phyloP scores from a whole-genome alignment of 2,888 invertebrate genomes.

The Dolomedes plantarius region DNA sequence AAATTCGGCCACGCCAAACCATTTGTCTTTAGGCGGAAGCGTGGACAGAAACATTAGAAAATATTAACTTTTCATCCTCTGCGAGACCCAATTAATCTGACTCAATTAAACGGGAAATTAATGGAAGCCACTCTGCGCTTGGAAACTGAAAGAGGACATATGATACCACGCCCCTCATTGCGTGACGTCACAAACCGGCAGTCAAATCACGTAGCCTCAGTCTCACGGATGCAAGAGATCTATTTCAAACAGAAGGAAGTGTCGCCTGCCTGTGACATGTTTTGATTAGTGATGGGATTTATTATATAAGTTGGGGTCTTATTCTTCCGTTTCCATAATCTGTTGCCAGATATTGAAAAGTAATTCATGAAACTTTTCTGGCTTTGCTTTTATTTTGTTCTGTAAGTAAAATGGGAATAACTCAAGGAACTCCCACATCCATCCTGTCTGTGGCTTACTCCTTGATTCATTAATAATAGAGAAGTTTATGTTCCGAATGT shows the following conservation, averaged over 20 bases:
- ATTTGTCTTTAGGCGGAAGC: slow-evolving; percentile 26
- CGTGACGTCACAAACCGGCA: background rate
- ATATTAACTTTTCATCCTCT: slow-evolving; percentile 49
- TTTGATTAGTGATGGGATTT: slow-evolving; percentile 14
- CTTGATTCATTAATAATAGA: too few species aligned
- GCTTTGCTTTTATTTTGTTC: too few species aligned
- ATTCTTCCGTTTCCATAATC: background rate
- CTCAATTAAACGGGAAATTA: slow-evolving; percentile 51
- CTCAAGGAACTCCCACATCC: too few species aligned
- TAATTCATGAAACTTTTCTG: too few species aligned
- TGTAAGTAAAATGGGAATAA: too few species aligned
- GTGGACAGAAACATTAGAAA: slow-evolving; percentile 20
- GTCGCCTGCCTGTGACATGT: background rate
- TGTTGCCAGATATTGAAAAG: background rate
- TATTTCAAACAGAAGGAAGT: slow-evolving; percentile 12
- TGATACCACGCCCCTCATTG: background rate
- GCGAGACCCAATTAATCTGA: slow-evolving; percentile 37
- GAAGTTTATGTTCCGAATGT: too few species aligned
- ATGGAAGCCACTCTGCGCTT: slow-evolving; percentile 12
- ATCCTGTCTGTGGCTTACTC: too few species aligned
- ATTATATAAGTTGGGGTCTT: background rate
- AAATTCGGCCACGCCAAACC: background rate
- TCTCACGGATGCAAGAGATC: background rate
- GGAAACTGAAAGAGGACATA: slow-evolving; percentile 39
- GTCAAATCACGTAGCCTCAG: background rate